Conservation (phyloP, 92 coral and sea anemone species). For the Palythoa grandis region DNA sequence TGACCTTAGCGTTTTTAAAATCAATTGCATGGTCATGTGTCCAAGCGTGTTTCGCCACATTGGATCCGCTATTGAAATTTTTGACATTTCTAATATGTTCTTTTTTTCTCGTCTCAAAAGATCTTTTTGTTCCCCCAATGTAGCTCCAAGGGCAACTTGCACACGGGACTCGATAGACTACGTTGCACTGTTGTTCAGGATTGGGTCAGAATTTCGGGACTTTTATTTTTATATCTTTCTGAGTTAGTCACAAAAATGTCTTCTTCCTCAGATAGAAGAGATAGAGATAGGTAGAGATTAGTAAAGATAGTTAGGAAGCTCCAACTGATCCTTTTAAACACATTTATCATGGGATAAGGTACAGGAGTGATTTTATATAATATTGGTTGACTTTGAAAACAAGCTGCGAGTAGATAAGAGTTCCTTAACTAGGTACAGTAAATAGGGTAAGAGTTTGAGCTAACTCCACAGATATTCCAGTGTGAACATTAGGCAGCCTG, state of each 20-base stretch:
- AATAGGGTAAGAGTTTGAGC: neutral
- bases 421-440: neutral
- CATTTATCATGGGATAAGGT: constrained; percentile 9
- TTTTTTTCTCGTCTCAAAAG: too few relatives aligned
- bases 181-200: too few relatives aligned
- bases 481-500: neutral
- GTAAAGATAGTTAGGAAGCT: neutral
- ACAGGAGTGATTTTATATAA: constrained; percentile 1
- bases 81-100: too few relatives aligned
- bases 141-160: too few relatives aligned
- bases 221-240: neutral
- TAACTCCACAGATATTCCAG: constrained; percentile 10
- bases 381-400: neutral
- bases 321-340: constrained; percentile 12
- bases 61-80: too few relatives aligned
- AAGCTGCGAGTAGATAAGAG: neutral
- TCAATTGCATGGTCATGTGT: too few relatives aligned
- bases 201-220: too few relatives aligned
- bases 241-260: constrained; percentile 4
- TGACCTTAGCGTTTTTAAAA: too few relatives aligned
- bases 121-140: too few relatives aligned
- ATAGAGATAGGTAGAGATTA: neutral
- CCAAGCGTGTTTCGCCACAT: too few relatives aligned
- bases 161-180: too few relatives aligned
- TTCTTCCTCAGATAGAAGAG: neutral